A percentile compares a stretch with the other conserved stretches of the same genome.
phyloP scores from a whole-genome alignment of 2,797 vertebrate genomes.

The Amblyopsis hoosieri region DNA sequence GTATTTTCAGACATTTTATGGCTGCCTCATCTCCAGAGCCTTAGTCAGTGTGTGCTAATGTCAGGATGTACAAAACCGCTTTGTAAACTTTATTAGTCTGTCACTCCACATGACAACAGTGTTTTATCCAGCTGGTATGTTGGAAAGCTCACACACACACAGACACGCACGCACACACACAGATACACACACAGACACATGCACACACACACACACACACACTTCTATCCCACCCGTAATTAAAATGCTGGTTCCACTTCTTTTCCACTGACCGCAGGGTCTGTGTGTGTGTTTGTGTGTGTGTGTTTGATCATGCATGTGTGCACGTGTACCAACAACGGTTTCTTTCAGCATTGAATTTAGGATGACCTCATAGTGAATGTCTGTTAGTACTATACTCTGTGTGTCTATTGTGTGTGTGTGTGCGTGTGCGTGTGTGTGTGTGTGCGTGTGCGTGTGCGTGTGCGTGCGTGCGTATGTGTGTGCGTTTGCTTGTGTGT shows the following conservation, averaged over 20 bases:
- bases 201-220: conserved; percentile 16
- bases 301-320: conserved; percentile 7
- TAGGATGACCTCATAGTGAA: conserved; percentile 28
- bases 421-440: conserved; percentile 6
- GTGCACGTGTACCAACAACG: conserved; percentile 34
- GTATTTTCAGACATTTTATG: conserved; percentile 32
- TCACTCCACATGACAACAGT: conserved; percentile 18
- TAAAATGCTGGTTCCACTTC: conserved; percentile 32
- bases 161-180: not conserved
- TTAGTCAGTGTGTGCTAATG: conserved; percentile 25
- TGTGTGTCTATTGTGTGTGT: conserved; percentile 15
- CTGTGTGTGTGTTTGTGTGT: conserved; percentile 9
- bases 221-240: conserved; percentile 1
- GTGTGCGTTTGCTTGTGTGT: not conserved
- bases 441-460: conserved; percentile 3
- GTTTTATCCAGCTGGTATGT: conserved; percentile 48
- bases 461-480: conserved; percentile 11
- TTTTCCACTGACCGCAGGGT: conserved; percentile 45
- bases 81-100: conserved; percentile 38
- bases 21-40: conserved; percentile 3
- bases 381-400: not conserved
- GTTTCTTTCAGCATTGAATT: conserved; percentile 29
- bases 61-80: conserved; percentile 31
- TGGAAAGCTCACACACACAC: conserved; percentile 36
- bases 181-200: not conserved